A percentile compares a stretch with the other conserved stretches of the same genome.
These are phyloP conservation scores for Mythimna loreyi DNA, from an alignment of 2,888 invertebrate species.

Conservation along the genomic window DNA sequence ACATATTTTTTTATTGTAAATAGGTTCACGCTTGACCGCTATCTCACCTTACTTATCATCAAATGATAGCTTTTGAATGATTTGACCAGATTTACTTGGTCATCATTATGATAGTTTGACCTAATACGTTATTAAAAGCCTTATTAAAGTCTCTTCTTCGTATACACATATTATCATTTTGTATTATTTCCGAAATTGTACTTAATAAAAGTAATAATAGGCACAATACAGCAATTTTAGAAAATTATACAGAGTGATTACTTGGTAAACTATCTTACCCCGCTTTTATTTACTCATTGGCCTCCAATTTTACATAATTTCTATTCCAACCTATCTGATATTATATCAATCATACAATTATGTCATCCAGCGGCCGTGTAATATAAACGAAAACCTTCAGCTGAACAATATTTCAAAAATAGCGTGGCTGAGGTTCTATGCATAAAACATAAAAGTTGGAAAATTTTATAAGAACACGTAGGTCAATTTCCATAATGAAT, in stretches of 20 bases:
- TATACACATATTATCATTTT: no score
- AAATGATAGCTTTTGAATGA: no score
- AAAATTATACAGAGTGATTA: conserved; percentile 14
- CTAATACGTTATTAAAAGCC: not conserved
- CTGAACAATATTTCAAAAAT: conserved; percentile 6
- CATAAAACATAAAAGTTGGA: not conserved
- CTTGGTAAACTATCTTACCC: not conserved
- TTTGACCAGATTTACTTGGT: no score
- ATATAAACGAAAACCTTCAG: not conserved
- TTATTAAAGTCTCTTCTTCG: not conserved
- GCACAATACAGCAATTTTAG: not conserved
- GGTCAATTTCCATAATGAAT: no score
- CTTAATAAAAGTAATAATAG: not conserved
- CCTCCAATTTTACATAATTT: conserved; percentile 9
- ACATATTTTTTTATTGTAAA: no score
- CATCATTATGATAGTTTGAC: no score
- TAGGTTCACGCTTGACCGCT: no score
- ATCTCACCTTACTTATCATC: no score
- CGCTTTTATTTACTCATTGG: conserved; percentile 4
- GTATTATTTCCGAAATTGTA: not conserved
- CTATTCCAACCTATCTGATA: not conserved
- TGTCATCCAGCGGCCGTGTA: not conserved
- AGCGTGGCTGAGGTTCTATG: not conserved
- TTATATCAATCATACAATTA: conserved; percentile 3
- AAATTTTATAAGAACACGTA: not conserved